Base-by-base conservation (phyloP, 2,113 vertebrate genomes). In the Lophotis ruficrista region DNA sequence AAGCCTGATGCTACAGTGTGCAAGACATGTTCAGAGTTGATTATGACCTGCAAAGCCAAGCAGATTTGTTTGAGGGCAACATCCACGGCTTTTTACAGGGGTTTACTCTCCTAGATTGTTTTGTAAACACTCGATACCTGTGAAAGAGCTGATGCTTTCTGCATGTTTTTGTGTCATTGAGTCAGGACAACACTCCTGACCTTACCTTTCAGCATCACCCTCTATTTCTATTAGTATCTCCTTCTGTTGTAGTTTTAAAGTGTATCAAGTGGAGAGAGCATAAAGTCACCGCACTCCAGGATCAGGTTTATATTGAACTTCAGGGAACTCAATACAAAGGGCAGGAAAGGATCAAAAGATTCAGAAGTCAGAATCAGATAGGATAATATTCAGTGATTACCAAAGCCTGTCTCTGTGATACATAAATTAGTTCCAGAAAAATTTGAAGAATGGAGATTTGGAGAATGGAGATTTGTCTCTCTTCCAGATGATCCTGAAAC, bases 1-100 rank as follows among this genome's bases (percentile, higher is more conserved):
- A 65, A 64, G 43, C 13, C 48, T 33, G 45, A 23, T 20, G 20
- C 73, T 45, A 65, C 10, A 16, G 12, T 0, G 0, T n/a, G n/a
- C 43, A 51, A 38, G 71, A 33, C 14, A 2, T 73, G 72, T 60
- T 12, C 8, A 48, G 43, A 64, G 31, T 5, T 9, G 11, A 4
- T 24, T 45, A 10, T 37, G 23, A 60, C 13, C 72, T 41, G 33
- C 11, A n/a, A 83, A 87, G n/a, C 0, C 48, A 45, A 31, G 14
- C 6, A 50, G 45, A 41, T 64, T 47, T 20, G 1, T 30, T 86
- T 58, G 5, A 62, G 30, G 83, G 47, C 56, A 81, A 60, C 17
- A 37, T 17, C 28, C 41, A 19, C 33, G 43, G 45, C 23, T 50
- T 66, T 78, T 50, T 68, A 51, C 4, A 53, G 15, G 25, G 25